These are phyloP conservation scores for Formica aserva DNA, from an alignment of 2,888 invertebrate genomes.

Conservation along the genomic window DNA sequence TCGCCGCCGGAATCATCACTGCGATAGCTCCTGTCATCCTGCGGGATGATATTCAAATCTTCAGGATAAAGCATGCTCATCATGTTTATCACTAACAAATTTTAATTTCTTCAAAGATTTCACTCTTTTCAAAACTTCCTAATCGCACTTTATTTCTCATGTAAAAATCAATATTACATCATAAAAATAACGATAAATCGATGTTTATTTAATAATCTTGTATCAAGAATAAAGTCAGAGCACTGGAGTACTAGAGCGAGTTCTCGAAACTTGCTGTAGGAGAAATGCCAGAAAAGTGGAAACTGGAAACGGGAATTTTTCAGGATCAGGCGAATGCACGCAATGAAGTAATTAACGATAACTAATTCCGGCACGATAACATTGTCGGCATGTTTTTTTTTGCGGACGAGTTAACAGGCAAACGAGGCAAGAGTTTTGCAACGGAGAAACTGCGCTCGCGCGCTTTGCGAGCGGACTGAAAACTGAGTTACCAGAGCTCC, in stretches of 20 bases:
- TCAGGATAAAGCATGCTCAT: slow-evolving; percentile 33
- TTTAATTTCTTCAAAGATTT: not conserved
- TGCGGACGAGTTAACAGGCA: slow-evolving; percentile 47
- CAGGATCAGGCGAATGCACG: not conserved
- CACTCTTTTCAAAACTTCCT: not conserved
- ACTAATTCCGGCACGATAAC: slow-evolving; percentile 34
- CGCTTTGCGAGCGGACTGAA: slow-evolving; percentile 78
- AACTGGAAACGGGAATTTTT: not conserved
- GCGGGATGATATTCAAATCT: slow-evolving; percentile 52
- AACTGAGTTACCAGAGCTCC: slow-evolving; percentile 81
- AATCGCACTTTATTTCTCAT: not conserved
- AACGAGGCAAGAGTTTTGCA: slow-evolving; percentile 63
- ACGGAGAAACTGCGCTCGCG: slow-evolving; percentile 74
- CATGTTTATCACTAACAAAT: slow-evolving; percentile 16
- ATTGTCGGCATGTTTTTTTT: slow-evolving; percentile 22
- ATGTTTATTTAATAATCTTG: not conserved
- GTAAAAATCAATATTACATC: not conserved
- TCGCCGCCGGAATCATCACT: slow-evolving; percentile 82
- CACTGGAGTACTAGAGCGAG: not conserved
- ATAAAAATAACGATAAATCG: not conserved
- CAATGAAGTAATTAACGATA: not conserved
- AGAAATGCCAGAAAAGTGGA: not conserved
- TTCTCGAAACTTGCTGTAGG: not conserved
- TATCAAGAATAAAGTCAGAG: not conserved
- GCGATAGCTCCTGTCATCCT: slow-evolving; percentile 83